Percentiles rank a stretch among this genome's conserved stretches.
Conservation (phyloP, 2,113 vertebrate species). For the Forbesichthys papilliferus region DNA sequence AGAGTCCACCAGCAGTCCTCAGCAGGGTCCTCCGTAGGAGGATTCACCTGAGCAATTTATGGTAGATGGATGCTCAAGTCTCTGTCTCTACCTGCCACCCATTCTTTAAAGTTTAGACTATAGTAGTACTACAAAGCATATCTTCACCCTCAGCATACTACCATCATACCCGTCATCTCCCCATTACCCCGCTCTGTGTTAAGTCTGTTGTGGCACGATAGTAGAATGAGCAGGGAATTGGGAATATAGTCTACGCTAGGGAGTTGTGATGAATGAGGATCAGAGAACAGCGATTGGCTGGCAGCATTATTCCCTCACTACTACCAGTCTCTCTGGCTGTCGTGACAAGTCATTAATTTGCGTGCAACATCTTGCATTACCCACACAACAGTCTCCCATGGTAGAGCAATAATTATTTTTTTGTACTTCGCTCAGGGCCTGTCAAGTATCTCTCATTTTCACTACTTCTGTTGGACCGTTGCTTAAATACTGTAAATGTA, state of each 20-base stretch:
- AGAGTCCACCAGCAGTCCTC: conserved; percentile 3
- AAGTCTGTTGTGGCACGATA: conserved; percentile 26
- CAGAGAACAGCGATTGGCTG: conserved; percentile 49
- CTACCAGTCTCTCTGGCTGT: conserved; percentile 14
- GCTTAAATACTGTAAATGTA: not conserved
- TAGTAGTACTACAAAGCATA: not conserved
- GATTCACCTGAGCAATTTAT: not conserved
- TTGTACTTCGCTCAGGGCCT: conserved; percentile 24
- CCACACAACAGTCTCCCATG: conserved; percentile 37
- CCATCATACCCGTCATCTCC: not conserved
- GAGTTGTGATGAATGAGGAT: conserved; percentile 46
- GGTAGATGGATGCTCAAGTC: not conserved
- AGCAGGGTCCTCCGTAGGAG: not conserved
- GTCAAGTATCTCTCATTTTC: conserved; percentile 11
- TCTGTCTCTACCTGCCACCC: not conserved
- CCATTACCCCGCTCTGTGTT: conserved; percentile 4
- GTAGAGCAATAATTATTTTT: conserved; percentile 44
- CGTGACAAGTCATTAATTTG: conserved; percentile 63
- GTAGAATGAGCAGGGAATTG: conserved; percentile 33
- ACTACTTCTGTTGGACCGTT: not conserved
- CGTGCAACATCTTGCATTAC: conserved; percentile 50
- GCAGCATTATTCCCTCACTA: conserved; percentile 34
- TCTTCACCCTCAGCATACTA: not conserved
- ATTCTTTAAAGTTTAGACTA: conserved; percentile 13
- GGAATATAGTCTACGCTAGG: conserved; percentile 27